A percentile compares a stretch with the other conserved stretches of the same genome.
These are phyloP conservation scores for Clarias platycephalus DNA, from an alignment of 2,797 vertebrate genomes.

Conservation along the genomic window DNA sequence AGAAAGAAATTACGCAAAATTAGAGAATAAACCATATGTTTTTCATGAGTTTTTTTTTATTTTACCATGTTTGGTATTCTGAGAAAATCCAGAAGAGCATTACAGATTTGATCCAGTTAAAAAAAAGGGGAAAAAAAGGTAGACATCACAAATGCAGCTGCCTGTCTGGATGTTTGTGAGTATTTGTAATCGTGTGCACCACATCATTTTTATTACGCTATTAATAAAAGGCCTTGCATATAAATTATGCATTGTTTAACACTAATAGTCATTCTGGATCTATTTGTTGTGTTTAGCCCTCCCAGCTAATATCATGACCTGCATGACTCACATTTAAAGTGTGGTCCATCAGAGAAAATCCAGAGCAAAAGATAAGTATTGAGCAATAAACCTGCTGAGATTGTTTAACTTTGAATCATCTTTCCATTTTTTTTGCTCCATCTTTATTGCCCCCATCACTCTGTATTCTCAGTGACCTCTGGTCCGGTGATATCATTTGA, in stretches of 20 bases:
- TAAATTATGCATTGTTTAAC: not conserved
- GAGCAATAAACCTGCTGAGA: not conserved
- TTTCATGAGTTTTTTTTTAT: no score
- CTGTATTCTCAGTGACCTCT: conserved; percentile 24
- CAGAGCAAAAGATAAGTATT: not conserved
- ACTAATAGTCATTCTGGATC: not conserved
- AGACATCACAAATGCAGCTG: conserved; percentile 3
- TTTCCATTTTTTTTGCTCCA: not conserved
- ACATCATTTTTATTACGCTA: not conserved
- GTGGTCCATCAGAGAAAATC: not conserved
- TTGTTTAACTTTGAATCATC: not conserved
- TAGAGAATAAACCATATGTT: not conserved
- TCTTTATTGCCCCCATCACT: conserved; percentile 5
- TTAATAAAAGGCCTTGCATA: not conserved
- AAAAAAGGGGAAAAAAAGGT: not conserved
- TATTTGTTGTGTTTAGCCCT: not conserved
- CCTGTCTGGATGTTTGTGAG: not conserved
- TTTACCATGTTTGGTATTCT: not conserved
- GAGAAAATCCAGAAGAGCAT: not conserved
- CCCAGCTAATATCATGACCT: not conserved
- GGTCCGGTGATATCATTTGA: conserved; percentile 15
- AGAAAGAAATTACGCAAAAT: not conserved
- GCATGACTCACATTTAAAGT: not conserved
- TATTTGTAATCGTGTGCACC: not conserved
- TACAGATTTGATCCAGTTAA: not conserved